Base-by-base conservation (phyloP, 2,888 invertebrate genomes). In the Diogma glabrata region DNA sequence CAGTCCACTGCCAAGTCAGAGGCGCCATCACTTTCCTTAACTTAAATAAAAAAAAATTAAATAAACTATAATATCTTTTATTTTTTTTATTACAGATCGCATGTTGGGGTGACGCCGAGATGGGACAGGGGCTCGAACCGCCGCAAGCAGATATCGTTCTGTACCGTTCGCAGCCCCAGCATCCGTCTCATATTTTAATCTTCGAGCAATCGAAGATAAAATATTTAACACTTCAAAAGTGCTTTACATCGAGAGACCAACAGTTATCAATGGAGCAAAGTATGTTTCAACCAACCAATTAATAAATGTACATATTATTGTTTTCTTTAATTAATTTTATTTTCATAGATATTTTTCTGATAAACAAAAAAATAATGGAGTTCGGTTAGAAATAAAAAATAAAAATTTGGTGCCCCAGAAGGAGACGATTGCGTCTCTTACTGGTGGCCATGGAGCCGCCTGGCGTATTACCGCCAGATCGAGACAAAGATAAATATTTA, bases 381-480 rank as follows among this genome's bases (percentile, higher is more conserved):
- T 67, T 66, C 58, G 67, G 67, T 56, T 67, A 67, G 65, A 52
- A 57, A 49, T 40, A 50, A 30, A 57, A 51, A 48, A 38, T 53
- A 49, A 38, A 46, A 51, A 53, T 38, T 51, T 52, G 49, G 54
- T 54, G 54, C 54, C 55, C 52, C 51, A 52, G 50, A 50, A 47
- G 30, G 46, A 26, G 26, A 20, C 47, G 47, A 20, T 47, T 22
- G 12, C 47, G 28, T 46, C 28, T 59, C 59, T 59, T 57, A 58
- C 60, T 57, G 57, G 62, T 61, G 63, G 67, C 61, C 62, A 69
- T 69, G 69, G 69, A 69, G 64, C 66, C 67, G 57, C 61, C 65
- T 59, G 64, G 64, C 59, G 64, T 61, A 49, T 53, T 63, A 54
- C 65, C 65, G 58, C 64, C 66, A 58, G 66, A 67, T 56, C 64